A percentile compares a stretch with the other conserved stretches of the same genome.
Evolutionary conservation across 2,797 vertebrate genomes (phyloP).

Genomic region (Cottoperca gobio): DNA sequence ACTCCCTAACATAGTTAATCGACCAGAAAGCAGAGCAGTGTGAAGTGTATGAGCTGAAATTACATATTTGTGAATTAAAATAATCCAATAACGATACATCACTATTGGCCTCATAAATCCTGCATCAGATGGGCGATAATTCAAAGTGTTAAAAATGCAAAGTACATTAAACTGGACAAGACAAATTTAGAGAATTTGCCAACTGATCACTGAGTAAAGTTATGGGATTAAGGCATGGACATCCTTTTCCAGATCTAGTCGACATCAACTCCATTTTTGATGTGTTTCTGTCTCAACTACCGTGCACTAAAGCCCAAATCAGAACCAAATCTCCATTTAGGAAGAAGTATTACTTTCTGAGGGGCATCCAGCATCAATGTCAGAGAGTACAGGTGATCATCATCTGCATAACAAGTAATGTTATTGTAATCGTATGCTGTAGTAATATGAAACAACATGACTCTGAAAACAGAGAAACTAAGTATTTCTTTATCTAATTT

Average conservation of each 20-base stretch:
- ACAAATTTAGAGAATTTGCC: background rate
- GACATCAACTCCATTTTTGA: background rate
- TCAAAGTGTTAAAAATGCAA: background rate
- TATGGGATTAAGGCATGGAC: background rate
- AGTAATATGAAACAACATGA: background rate
- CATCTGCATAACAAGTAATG: constrained; percentile 11
- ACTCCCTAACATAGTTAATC: background rate
- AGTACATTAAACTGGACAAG: background rate
- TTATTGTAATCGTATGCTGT: background rate
- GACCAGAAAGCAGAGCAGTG: background rate
- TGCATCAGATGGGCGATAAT: background rate
- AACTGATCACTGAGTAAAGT: background rate
- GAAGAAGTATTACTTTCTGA: background rate
- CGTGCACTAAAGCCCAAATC: background rate
- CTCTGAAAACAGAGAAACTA: background rate
- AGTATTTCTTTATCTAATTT: background rate
- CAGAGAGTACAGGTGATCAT: background rate
- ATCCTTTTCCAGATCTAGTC: background rate
- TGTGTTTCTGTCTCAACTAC: background rate
- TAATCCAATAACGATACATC: background rate
- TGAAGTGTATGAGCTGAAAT: background rate
- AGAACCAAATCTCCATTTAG: background rate
- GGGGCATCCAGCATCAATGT: background rate
- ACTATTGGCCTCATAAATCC: background rate
- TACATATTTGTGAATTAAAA: fast-evolving